Conservation (phyloP, 2,797 vertebrate genomes). For the Cygnus olor region DNA sequence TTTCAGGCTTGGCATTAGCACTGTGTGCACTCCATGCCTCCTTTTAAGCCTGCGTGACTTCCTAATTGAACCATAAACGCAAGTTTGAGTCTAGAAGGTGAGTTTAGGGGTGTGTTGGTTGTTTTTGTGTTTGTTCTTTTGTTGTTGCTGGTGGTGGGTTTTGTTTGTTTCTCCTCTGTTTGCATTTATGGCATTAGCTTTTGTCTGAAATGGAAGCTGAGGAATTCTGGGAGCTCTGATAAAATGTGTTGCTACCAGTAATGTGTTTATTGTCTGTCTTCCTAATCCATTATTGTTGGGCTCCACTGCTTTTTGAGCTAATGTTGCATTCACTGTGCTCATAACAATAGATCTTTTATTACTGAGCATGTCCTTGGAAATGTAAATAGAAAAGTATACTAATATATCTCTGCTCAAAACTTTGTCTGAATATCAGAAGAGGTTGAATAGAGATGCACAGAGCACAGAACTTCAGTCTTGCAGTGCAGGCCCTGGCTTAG, state of each 20-base stretch:
- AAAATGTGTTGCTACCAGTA: background rate
- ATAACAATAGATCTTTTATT: background rate
- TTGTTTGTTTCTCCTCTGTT: background rate
- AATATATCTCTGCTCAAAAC: background rate
- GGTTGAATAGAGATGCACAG: background rate
- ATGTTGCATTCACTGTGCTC: background rate
- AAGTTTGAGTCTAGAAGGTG: background rate
- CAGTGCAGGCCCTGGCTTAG: background rate
- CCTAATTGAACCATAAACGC: background rate
- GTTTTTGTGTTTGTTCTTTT: background rate
- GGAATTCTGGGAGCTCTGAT: background rate
- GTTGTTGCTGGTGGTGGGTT: background rate
- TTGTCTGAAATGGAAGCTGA: background rate
- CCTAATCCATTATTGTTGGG: background rate
- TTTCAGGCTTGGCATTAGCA: background rate
- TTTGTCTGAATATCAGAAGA: background rate
- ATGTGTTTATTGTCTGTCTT: background rate
- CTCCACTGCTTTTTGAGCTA: background rate
- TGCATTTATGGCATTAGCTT: background rate
- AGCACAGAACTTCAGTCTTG: background rate
- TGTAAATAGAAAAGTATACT: background rate
- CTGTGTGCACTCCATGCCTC: background rate
- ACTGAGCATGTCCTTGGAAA: background rate
- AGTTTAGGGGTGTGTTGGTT: rapidly evolving
- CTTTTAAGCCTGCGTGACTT: background rate